Evolutionary conservation across 2,888 invertebrate species (phyloP), one percentile per base, ranked within the genome.

Genomic region (Molanna angustata): DNA sequence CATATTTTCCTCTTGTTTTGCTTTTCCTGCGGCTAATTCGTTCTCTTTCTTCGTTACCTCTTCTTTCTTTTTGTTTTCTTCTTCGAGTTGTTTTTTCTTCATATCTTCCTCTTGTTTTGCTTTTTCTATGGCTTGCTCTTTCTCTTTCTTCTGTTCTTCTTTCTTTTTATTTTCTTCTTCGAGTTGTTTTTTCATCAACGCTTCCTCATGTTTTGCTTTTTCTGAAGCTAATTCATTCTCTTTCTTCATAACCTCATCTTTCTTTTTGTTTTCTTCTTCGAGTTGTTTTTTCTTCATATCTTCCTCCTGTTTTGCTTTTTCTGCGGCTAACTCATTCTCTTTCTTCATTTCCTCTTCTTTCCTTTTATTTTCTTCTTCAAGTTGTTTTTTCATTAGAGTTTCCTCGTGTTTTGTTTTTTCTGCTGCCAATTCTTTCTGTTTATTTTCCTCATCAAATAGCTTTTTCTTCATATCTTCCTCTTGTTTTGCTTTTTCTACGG

Each of bases 251-350:
- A 16, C 17, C 17, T 9, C 17, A 4, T 3, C 3, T 39, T 39
- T 3, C 11, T 39, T 39, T 39, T 14, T 18, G 14, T 39, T 39
- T 17, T 39, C 11, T 9, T 4, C 13, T 16, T 39, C 16, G 11
- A 16, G 4, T 4, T 39, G 16, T 14, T 39, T 39, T 13, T 13
- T 18, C 3, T 48, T 59, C 52, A n/a, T n/a, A n/a, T 59, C 60
- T 56, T 49, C 54, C 45, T 59, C 61, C 47, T 17, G 31, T 43
- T 22, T 52, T 56, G 55, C 53, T 57, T 56, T 57, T 50, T 58
- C 56, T 54, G n/a, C n/a, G n/a, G n/a, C n/a, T n/a, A n/a, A n/a
- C n/a, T 62, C 57, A 27, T 60, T 48, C 37, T 57, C 54, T 47
- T 57, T 48, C 49, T 46, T 54, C 16, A 2, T 27, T 27, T 6